Conservation (phyloP, 2,888 invertebrate species). For the Cinara cedri region DNA sequence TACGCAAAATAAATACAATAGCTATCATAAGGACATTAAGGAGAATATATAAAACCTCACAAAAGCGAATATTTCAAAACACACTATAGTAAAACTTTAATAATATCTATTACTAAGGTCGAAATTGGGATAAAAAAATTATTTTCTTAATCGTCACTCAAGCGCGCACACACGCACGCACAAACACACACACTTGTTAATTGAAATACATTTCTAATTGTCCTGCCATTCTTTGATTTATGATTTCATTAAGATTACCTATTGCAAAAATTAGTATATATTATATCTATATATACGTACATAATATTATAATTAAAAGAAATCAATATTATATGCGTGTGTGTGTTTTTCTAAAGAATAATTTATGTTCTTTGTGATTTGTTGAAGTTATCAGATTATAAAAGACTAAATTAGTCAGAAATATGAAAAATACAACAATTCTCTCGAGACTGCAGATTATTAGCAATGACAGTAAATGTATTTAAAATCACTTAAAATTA, state of each 20-base stretch:
- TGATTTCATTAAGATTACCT: not conserved
- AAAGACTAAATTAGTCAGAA: no score
- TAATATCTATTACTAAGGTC: not conserved
- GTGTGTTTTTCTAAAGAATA: no score
- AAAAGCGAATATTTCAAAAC: constrained; percentile 27
- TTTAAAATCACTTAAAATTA: constrained; percentile 25
- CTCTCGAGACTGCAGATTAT: not conserved
- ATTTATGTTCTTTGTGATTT: no score
- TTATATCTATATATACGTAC: not conserved
- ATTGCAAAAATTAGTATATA: not conserved
- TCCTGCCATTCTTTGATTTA: not conserved
- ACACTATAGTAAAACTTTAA: constrained; percentile 2
- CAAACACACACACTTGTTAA: not conserved
- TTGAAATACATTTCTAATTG: not conserved
- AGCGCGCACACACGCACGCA: not conserved
- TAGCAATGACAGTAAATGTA: not conserved
- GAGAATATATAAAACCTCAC: constrained; percentile 27
- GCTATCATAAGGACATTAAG: constrained; percentile 7
- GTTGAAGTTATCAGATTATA: no score
- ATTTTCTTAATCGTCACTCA: constrained; percentile 11
- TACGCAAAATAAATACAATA: constrained; percentile 4
- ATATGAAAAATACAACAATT: not conserved
- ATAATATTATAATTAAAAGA: no score
- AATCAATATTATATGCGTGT: no score
- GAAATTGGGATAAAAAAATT: constrained; percentile 15